Percentiles rank a stretch among this genome's conserved stretches.
Conservation (phyloP, 2,113 vertebrate species). For the Nyctibius bracteatus region DNA sequence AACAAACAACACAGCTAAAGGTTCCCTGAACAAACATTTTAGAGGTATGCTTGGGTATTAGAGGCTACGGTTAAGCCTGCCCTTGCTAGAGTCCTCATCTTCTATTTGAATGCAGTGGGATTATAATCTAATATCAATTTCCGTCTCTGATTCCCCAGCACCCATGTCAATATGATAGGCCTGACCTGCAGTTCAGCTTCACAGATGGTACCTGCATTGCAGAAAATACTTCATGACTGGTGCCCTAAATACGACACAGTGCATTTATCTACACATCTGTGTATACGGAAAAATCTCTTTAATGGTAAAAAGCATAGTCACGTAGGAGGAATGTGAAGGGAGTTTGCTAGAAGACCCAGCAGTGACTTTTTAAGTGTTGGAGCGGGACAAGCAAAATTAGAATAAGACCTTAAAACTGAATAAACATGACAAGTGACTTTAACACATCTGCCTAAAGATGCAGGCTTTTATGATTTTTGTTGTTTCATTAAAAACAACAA, state of each 20-base stretch:
- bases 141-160: neutral
- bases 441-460: neutral
- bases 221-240: neutral
- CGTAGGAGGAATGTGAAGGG: neutral
- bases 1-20: neutral
- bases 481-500: neutral
- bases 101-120: neutral
- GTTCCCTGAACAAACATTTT: neutral
- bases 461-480: neutral
- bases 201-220: constrained; percentile 36
- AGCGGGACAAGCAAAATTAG: neutral
- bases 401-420: neutral
- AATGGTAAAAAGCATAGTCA: neutral
- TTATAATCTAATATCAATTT: constrained; percentile 23
- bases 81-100: neutral
- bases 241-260: constrained; percentile 36
- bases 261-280: constrained; percentile 6
- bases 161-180: neutral
- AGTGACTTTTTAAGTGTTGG: neutral
- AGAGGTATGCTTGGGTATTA: neutral
- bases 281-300: neutral
- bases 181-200: constrained; percentile 5
- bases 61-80: neutral
- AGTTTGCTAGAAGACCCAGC: neutral
- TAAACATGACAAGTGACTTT: neutral